Evolutionary conservation across 1,140 invertebrate genomes (phyloP).

Genomic region (Drosophila busckii): DNA sequence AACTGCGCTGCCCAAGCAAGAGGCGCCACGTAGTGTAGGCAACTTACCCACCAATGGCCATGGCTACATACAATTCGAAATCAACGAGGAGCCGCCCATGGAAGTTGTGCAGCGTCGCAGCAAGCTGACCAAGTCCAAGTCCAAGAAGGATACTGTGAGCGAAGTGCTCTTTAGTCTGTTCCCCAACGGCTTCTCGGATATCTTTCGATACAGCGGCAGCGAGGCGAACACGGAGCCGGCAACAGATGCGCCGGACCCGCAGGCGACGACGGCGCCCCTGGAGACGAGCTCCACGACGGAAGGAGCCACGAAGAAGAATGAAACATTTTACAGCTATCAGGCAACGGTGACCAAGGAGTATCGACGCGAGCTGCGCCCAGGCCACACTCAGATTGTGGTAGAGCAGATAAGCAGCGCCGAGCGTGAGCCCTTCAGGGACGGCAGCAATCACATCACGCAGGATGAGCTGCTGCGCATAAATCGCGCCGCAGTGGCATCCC

Average conservation of each 20-base stretch:
- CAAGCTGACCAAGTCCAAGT: slow-evolving; percentile 16
- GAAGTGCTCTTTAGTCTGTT: slow-evolving; percentile 69
- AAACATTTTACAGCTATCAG: slow-evolving; percentile 57
- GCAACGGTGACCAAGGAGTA: slow-evolving; percentile 64
- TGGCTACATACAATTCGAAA: slow-evolving; percentile 66
- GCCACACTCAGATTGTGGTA: slow-evolving; percentile 68
- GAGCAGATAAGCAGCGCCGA: slow-evolving; percentile 50
- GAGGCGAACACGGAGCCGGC: slow-evolving; percentile 18
- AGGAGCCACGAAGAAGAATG: slow-evolving; percentile 16
- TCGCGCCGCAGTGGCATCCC: slow-evolving; percentile 57
- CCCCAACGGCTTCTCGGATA: slow-evolving; percentile 71
- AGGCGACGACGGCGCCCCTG: slow-evolving; percentile 5
- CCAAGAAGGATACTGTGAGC: slow-evolving; percentile 56
- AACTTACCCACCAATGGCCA: slow-evolving; percentile 44
- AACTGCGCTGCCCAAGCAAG: slow-evolving; percentile 16
- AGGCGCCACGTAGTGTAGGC: not conserved
- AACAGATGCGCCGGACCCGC: slow-evolving; percentile 18
- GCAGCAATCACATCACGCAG: slow-evolving; percentile 56
- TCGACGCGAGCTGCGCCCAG: slow-evolving; percentile 53
- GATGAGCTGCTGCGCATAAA: slow-evolving; percentile 67
- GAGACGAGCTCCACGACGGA: not conserved
- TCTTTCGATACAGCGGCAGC: slow-evolving; percentile 63
- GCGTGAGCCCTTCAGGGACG: slow-evolving; percentile 38
- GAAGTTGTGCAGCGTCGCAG: slow-evolving; percentile 9
- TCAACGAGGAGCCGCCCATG: slow-evolving; percentile 44